Percentiles rank a stretch among this genome's conserved stretches.
Conservation (phyloP, 2,797 vertebrate species). For the Microhierax caerulescens region DNA sequence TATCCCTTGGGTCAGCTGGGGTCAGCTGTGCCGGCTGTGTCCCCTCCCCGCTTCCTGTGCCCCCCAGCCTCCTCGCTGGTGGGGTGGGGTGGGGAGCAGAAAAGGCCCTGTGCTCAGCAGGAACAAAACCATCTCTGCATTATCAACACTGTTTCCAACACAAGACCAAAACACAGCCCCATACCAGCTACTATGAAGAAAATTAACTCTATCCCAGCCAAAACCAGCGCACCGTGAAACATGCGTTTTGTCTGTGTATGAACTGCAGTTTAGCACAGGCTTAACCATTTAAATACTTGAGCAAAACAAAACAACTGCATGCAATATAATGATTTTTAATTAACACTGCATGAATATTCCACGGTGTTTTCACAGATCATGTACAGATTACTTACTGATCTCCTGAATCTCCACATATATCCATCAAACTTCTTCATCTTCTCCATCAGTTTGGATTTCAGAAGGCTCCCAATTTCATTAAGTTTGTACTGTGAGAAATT, state of each 20-base stretch:
- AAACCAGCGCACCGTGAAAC: background rate
- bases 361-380: background rate
- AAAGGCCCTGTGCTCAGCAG: too few relatives aligned
- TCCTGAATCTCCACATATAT: conserved; percentile 73
- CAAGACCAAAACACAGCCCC: too few relatives aligned
- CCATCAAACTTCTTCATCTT: conserved; percentile 74
- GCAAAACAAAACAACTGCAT: background rate
- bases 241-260: background rate
- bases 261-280: background rate
- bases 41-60: too few relatives aligned
- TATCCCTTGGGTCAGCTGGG: too few relatives aligned
- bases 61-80: too few relatives aligned
- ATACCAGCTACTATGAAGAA: too few relatives aligned
- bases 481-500: conserved; percentile 71
- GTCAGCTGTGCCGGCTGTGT: too few relatives aligned
- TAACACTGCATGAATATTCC: background rate
- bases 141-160: too few relatives aligned
- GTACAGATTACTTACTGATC: conserved; percentile 21
- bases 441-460: conserved; percentile 74
- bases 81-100: too few relatives aligned
- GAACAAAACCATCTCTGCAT: too few relatives aligned
- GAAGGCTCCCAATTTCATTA: conserved; percentile 64
- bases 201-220: too few relatives aligned
- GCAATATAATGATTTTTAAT: background rate
- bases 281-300: background rate